Base-by-base conservation (phyloP, 2,888 invertebrate genomes). In the Allacma fusca region DNA sequence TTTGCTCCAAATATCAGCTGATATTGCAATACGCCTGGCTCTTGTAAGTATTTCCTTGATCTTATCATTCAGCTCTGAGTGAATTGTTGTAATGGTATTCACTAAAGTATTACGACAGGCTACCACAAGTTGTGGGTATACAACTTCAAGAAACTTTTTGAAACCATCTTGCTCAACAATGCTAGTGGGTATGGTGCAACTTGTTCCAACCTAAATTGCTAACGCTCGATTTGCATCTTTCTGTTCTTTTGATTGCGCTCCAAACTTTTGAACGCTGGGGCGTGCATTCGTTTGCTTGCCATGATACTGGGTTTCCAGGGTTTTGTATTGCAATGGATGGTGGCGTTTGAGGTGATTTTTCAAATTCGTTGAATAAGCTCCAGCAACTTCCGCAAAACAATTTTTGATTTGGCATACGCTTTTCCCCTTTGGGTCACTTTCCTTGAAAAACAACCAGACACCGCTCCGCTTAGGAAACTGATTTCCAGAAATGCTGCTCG, bases 1-100 rank as follows among this genome's bases (percentile, higher is more conserved):
- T 34, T 69, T 69, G 9, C 28, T 69, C 69, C 69, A 69, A 7
- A 69, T 69, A 69, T 69, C 69, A 19, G 69, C 26, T 4, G 69
- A 69, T 12, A 69, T 69, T 26, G 34, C 4, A 5, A 69, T 69
- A 19, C 69, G 1, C 23, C 40, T 69, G 12, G 69, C 69, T 2
- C 23, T 9, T 7, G 4, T 13, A 9, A 67, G 19, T 19, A 9
- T 21, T 29, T 67, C 29, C 19, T 7, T 28, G 9, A 67, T 67
- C 12, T 9, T 67, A 7, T 67, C 67, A 7, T 12, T 24, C 21
- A 67, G 5, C 26, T 67, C 67, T 12, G 19, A 7, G 24, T 24
- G n/a, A 29, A 67, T 24, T 29, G n/a, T 7, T 16, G 9, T 26
- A 19, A 67, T 29, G 29, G 5, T 26, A 12, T 26, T 67, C 12